These are phyloP conservation scores for Pachypanchax playfairii DNA, from an alignment of 2,113 vertebrate genomes.

Conservation along the genomic window DNA sequence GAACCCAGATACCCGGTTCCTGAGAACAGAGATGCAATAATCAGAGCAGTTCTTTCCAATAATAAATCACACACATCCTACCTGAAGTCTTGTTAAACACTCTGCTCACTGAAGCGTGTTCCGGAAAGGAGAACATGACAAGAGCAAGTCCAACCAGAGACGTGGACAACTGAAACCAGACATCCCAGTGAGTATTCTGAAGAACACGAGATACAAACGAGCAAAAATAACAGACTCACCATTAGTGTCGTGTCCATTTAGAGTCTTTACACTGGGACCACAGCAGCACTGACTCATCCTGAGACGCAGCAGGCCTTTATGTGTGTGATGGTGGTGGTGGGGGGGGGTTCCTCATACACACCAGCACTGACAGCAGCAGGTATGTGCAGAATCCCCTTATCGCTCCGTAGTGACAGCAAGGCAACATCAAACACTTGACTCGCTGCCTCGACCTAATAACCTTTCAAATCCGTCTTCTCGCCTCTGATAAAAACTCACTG, in stretches of 20 bases:
- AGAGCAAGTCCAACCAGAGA: constrained; percentile 50
- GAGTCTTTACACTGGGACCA: background rate
- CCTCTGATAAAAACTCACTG: constrained; percentile 52
- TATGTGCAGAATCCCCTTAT: constrained; percentile 85
- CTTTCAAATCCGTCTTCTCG: constrained; percentile 50
- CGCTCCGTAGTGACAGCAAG: constrained; percentile 75
- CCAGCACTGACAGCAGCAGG: constrained; percentile 56
- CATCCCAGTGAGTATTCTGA: background rate
- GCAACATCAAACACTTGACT: constrained; percentile 76
- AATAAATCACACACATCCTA: constrained; percentile 37
- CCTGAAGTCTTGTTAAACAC: constrained; percentile 64
- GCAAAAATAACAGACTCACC: constrained; percentile 56
- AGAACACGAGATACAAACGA: background rate
- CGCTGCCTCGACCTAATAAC: constrained; percentile 47
- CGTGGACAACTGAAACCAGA: constrained; percentile 59
- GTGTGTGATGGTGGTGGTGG: constrained; percentile 24
- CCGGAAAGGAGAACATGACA: constrained; percentile 54
- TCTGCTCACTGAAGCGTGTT: constrained; percentile 40
- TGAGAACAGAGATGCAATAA: constrained; percentile 22
- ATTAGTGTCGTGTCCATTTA: constrained; percentile 47
- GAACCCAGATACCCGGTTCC: constrained; percentile 64
- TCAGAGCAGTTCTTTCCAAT: background rate
- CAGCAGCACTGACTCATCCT: constrained; percentile 32
- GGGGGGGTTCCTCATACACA: constrained; percentile 75
- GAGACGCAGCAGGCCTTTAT: constrained; percentile 26